Evolutionary conservation across 1,140 invertebrate genomes (phyloP).

Genomic region (Antheraea mylitta): DNA sequence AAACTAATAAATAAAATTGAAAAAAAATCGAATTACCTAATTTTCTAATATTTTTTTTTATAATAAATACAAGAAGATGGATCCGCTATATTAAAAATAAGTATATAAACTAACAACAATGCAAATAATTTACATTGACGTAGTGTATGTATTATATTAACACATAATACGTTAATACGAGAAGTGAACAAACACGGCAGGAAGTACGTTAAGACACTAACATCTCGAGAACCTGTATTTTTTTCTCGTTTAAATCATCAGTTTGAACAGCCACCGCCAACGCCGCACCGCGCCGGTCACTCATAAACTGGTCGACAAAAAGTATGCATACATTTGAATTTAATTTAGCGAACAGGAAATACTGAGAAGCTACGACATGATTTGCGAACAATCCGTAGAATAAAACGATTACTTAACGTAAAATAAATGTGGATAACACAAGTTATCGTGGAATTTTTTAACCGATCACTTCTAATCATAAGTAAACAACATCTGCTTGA

Average conservation of each 20-base stretch:
- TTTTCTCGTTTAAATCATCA: conserved; percentile 22
- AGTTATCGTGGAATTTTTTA: neutral
- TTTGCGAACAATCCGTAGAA: conserved; percentile 36
- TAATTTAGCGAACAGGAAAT: conserved; percentile 71
- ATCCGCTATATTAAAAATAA: no score
- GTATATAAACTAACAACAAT: neutral
- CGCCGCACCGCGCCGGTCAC: conserved; percentile 19
- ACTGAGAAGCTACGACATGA: conserved; percentile 43
- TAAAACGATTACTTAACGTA: conserved; percentile 42
- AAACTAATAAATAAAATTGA: no score
- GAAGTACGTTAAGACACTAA: conserved; percentile 28
- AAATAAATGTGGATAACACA: conserved; percentile 19
- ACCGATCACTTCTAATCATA: neutral
- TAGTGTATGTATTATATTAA: conserved; percentile 7
- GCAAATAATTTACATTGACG: neutral
- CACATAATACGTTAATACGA: conserved; percentile 12
- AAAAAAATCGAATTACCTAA: no score
- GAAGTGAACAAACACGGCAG: conserved; percentile 12
- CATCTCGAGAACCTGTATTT: conserved; percentile 30
- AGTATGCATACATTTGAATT: conserved; percentile 74
- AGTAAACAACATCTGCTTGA: neutral
- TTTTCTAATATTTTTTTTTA: no score
- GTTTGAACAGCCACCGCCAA: conserved; percentile 29
- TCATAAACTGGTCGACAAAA: conserved; percentile 60
- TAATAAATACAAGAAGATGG: no score